phyloP scores from a whole-genome alignment of 2,888 invertebrate species.

The Euzophera pinguis region DNA sequence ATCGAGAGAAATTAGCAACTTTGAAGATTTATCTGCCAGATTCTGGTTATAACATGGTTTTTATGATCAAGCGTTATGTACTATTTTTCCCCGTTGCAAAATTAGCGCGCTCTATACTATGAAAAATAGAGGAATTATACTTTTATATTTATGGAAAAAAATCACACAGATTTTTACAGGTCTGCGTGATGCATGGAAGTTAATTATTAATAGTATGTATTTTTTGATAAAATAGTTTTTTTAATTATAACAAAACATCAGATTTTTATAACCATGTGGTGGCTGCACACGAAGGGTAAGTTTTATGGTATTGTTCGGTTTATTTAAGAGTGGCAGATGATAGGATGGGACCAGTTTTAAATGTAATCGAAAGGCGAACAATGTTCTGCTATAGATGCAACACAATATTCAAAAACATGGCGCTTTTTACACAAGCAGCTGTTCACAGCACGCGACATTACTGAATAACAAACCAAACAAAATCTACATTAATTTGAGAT shows the following conservation, averaged over 20 bases:
- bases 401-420: constrained; percentile 41
- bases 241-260: constrained; percentile 12
- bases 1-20: no score
- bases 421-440: constrained; percentile 58
- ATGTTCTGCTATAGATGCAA: constrained; percentile 40
- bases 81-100: no score
- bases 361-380: constrained; percentile 42
- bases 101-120: no score
- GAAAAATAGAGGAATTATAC: no score
- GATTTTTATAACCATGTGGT: constrained; percentile 26
- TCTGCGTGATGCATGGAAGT: no score
- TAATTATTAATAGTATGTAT: background rate
- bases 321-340: constrained; percentile 47
- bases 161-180: no score
- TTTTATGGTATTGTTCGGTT: constrained; percentile 28
- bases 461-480: constrained; percentile 30
- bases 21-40: no score
- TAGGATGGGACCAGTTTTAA: constrained; percentile 44
- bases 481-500: constrained; percentile 31
- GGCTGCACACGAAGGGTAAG: constrained; percentile 17
- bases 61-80: no score
- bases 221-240: no score
- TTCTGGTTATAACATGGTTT: background rate
- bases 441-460: constrained; percentile 42
- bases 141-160: no score